Evolutionary conservation across 1,140 invertebrate species (phyloP), one percentile per base, ranked within the genome.

Genomic region (Idris sp.): DNA sequence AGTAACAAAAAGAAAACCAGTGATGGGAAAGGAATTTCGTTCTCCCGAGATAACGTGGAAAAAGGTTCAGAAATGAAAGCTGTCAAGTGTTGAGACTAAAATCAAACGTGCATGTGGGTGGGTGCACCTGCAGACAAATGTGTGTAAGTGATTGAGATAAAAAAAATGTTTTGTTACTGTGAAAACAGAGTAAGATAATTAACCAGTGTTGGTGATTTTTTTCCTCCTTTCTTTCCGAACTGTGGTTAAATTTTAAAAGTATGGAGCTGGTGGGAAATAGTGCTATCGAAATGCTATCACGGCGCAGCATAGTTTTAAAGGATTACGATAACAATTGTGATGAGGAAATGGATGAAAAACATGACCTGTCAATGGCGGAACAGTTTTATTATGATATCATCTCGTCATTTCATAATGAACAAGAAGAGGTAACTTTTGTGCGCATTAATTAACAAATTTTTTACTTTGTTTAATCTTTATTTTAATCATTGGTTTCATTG

Each of bases 301-400:
- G 83, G 16, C 77, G 77, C 2, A 87, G 84, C 67, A 74, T 87
- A 19, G 74, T 64, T 54, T 83, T 86, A 54, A 84, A 85, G 76
- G 84, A 86, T 79, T 84, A 82, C 74, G 65, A 62, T 54, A 62
- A 71, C 26, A 68, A 78, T 16, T 76, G 77, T 19, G 76, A 81
- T 4, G 81, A 78, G 26, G 76, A 84, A 6, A 79, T 78, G 9
- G 78, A 83, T 5, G 75, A 80, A 14, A 76, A 78, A n/a, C 54
- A 11, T 25, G 81, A 87, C 77, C 80, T 87, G 8, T 87, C 85
- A 30, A 58, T 67, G 46, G 65, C 40, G 13, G 86, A 87, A 59
- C 77, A 86, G 53, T 84, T 87, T 78, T 87, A 87, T 80, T 86
- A 86, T 74, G 86, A 87, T 75, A 81, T 87, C 71, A 85, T 87